phyloP scores from a whole-genome alignment of 2,113 vertebrate genomes.

The Tragelaphus strepsiceros region DNA sequence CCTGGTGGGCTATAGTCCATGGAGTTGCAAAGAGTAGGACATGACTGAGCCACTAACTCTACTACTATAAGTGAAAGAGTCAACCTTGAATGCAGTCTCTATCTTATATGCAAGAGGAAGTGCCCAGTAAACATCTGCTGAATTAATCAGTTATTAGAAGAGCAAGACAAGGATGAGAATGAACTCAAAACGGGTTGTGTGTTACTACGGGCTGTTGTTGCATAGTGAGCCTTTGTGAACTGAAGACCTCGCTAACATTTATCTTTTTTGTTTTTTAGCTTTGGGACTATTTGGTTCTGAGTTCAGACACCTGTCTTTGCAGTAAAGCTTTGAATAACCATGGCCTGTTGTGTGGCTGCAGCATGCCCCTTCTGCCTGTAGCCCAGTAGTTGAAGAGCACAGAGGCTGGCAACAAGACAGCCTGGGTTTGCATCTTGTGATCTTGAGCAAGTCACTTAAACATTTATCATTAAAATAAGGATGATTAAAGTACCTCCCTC shows the following conservation, averaged over 20 bases:
- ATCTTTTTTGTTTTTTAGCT: not conserved
- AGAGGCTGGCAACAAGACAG: not conserved
- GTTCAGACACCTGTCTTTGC: slow-evolving; percentile 1
- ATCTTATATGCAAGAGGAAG: not conserved
- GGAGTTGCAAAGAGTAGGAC: not conserved
- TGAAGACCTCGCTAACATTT: not conserved
- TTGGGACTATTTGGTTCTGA: not conserved
- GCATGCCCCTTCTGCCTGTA: not conserved
- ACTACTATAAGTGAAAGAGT: not conserved
- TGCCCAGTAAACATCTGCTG: not conserved
- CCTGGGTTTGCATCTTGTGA: not conserved
- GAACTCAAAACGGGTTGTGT: not conserved
- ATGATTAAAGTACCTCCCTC: not conserved
- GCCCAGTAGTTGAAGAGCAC: not conserved
- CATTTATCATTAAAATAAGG: not conserved
- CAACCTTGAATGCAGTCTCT: not conserved
- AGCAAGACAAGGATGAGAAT: not conserved
- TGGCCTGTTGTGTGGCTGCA: not conserved
- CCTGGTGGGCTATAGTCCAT: not conserved
- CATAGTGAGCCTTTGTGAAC: not conserved
- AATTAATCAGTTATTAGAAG: not conserved
- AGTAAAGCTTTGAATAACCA: not conserved
- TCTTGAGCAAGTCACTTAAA: not conserved
- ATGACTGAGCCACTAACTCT: not conserved
- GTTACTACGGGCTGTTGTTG: not conserved